A percentile compares a stretch with the other conserved stretches of the same genome.
Conservation (phyloP, 2,888 invertebrate species). For the Drosophila formosana region DNA sequence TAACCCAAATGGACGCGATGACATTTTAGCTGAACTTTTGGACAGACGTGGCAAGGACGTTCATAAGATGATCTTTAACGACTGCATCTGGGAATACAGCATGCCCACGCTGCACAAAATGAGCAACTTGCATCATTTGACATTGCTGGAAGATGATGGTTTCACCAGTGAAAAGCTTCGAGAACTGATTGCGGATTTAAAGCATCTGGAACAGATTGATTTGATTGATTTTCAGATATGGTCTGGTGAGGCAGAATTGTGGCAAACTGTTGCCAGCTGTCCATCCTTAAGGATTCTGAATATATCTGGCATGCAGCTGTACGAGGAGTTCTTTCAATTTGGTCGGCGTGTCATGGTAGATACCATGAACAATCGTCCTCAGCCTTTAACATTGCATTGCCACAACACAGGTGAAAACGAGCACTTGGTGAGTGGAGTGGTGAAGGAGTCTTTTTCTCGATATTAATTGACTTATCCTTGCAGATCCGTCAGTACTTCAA, state of each 20-base stretch:
- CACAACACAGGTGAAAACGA: neutral
- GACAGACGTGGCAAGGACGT: slow-evolving; percentile 14
- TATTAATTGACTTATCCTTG: neutral
- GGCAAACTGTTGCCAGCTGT: slow-evolving; percentile 24
- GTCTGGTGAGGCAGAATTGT: slow-evolving; percentile 29
- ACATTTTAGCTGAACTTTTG: neutral
- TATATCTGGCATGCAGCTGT: slow-evolving; percentile 22
- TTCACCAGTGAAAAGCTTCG: neutral
- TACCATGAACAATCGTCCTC: neutral
- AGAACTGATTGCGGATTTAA: slow-evolving; percentile 1
- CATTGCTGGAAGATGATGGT: slow-evolving; percentile 7
- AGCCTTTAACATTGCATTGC: slow-evolving; percentile 22
- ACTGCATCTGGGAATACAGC: slow-evolving; percentile 11
- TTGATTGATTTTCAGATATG: slow-evolving; percentile 4
- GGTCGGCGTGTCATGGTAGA: slow-evolving; percentile 18
- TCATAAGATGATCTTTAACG: neutral
- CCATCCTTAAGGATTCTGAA: slow-evolving; percentile 15
- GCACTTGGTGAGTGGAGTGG: slow-evolving; percentile 10
- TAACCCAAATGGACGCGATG: neutral
- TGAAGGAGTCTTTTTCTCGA: neutral
- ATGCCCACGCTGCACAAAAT: neutral
- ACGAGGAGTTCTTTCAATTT: slow-evolving; percentile 7
- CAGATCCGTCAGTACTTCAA: slow-evolving; percentile 31
- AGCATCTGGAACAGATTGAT: slow-evolving; percentile 27
- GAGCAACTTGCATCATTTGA: slow-evolving; percentile 10